Conservation (phyloP, 2,797 vertebrate species). For the Peromyscus eremicus region DNA sequence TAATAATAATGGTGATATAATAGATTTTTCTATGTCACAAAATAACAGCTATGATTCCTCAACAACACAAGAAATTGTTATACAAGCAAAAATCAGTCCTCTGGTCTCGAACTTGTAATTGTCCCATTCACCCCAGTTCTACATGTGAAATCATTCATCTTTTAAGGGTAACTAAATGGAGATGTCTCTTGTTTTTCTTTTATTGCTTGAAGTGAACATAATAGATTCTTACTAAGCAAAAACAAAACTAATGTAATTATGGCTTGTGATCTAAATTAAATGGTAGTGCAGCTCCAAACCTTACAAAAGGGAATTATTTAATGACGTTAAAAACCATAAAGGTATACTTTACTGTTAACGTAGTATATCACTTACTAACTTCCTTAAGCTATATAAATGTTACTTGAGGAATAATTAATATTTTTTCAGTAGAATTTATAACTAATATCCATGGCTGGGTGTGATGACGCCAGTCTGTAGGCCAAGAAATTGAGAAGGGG, state of each 20-base stretch:
- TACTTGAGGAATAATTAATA: not conserved
- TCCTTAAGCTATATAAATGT: not conserved
- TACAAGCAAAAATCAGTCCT: not conserved
- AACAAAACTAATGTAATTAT: slow-evolving; percentile 52
- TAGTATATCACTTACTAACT: not conserved
- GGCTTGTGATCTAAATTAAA: slow-evolving; percentile 1
- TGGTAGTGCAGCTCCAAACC: not conserved
- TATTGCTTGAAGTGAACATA: slow-evolving; percentile 39
- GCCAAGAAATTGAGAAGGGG: not conserved
- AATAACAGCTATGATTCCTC: not conserved
- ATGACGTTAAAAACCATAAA: not conserved
- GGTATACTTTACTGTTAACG: not conserved
- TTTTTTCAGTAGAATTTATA: not conserved
- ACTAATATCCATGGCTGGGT: not conserved
- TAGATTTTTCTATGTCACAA: slow-evolving; percentile 10
- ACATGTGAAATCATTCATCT: slow-evolving; percentile 38
- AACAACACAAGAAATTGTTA: slow-evolving; percentile 16
- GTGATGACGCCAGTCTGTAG: not conserved
- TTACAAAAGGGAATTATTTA: not conserved
- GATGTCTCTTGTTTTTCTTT: slow-evolving; percentile 6
- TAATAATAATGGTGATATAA: not conserved
- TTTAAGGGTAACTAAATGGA: not conserved
- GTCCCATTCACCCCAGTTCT: not conserved
- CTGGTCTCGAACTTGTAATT: not conserved
- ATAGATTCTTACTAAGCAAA: not conserved